Base-by-base conservation (phyloP, 2,888 invertebrate species). In the Chrysopilus asiliformis region DNA sequence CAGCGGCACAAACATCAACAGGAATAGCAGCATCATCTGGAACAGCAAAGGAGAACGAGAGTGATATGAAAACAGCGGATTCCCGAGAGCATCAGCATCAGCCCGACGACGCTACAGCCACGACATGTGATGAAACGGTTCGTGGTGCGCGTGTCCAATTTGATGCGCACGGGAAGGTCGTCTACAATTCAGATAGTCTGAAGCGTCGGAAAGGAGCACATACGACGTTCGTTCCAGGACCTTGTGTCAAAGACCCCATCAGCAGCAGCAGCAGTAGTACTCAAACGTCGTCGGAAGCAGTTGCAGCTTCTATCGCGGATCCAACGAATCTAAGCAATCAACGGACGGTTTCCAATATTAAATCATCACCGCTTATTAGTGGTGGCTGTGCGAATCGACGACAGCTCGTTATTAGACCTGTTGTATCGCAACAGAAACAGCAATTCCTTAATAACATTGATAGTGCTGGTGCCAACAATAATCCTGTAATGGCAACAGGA, bases 161-260 rank as follows among this genome's bases (percentile, higher is more conserved):
- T 29, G 84, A 87, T 61, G 79, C 87, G 16, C 81, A 82, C 52
- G 90, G 89, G 34, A 83, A 83, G 68, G 83, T 89, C 29, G 79
- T 89, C 42, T 89, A 82, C 63, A 82, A 81, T 44, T 87, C 87
- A 14, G 87, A 87, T 50, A 87, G 86, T 53, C 64, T 87, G 44
- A 79, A 76, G 55, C 69, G 84, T 49, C 68, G 78, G 45, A 57
- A 59, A 47, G 79, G 79, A 41, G 78, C 81, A 12, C 82, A 85
- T 53, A 82, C 84, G 24, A 85, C 86, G 20, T 87, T 87, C 53
- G 84, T 83, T 66, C 87, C 87, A 38, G 87, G 87, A 47, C 85
- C 84, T 28, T 82, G 80, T 57, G 82, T 86, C 16, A 82, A 81
- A 63, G 37, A 37, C 32, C 37, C 37, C 32, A 14, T 18, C 22